Percentiles rank a stretch among this genome's conserved stretches.
Evolutionary conservation across 2,888 invertebrate species (phyloP).

Genomic region (Chrysotoxum bicinctum): DNA sequence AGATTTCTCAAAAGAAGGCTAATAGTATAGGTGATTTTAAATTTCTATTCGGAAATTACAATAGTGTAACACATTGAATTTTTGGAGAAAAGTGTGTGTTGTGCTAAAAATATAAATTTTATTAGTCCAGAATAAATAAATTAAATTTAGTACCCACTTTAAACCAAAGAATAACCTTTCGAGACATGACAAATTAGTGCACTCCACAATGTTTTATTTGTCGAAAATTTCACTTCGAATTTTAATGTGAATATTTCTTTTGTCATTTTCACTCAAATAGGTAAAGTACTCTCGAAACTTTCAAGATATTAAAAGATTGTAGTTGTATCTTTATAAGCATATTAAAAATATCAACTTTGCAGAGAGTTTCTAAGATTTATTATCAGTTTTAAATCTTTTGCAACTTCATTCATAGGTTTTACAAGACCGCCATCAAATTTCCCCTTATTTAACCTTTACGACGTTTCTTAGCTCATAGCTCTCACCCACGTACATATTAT

Average conservation of each 20-base stretch:
- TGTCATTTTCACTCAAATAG: not conserved
- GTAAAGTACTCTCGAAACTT: not conserved
- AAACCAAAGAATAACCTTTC: too few species aligned
- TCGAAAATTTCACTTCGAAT: too few species aligned
- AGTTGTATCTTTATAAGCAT: not conserved
- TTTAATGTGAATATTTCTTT: not conserved
- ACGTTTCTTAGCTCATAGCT: not conserved
- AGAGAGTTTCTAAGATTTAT: not conserved
- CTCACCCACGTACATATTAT: not conserved
- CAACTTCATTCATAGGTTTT: not conserved
- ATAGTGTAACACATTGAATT: too few species aligned
- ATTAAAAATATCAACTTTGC: not conserved
- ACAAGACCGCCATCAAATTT: not conserved
- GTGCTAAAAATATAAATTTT: too few species aligned
- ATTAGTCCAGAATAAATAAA: too few species aligned
- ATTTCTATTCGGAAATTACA: too few species aligned
- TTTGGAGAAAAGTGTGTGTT: too few species aligned
- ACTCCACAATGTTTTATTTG: too few species aligned
- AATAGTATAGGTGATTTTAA: too few species aligned
- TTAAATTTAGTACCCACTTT: too few species aligned
- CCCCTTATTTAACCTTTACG: not conserved
- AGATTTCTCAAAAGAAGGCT: too few species aligned
- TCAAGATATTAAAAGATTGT: not conserved
- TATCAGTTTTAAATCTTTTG: not conserved
- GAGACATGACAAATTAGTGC: too few species aligned